Percentiles rank a stretch among this genome's conserved stretches.
Evolutionary conservation across 2,888 invertebrate genomes (phyloP).

Genomic region (Cataglyphis altisquamis): DNA sequence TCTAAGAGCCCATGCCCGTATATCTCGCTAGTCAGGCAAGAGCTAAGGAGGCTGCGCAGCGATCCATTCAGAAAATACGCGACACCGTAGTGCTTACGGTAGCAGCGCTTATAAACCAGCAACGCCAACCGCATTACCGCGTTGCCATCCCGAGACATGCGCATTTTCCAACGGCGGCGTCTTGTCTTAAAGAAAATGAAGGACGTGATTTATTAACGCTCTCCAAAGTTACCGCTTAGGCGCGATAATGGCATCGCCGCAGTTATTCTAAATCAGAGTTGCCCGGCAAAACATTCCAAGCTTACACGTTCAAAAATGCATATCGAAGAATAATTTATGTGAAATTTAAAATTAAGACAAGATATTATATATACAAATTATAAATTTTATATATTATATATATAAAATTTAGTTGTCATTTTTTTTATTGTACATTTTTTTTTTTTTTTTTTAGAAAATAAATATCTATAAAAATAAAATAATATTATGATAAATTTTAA

Average conservation of each 20-base stretch:
- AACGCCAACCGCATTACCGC: slow-evolving; percentile 55
- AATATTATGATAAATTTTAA: neutral
- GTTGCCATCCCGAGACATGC: slow-evolving; percentile 52
- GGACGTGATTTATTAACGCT: slow-evolving; percentile 53
- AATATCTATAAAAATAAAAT: neutral
- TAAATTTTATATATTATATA: too few species aligned
- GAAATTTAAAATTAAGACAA: neutral
- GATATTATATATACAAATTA: neutral
- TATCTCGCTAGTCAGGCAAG: slow-evolving; percentile 53
- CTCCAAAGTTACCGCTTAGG: slow-evolving; percentile 52
- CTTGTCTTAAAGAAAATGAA: slow-evolving; percentile 55
- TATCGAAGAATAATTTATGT: neutral
- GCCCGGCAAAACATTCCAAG: neutral
- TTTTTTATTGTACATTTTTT: neutral
- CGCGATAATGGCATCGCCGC: slow-evolving; percentile 52
- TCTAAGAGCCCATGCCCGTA: slow-evolving; percentile 42
- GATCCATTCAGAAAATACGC: slow-evolving; percentile 58
- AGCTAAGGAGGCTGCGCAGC: slow-evolving; percentile 56
- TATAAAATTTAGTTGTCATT: neutral
- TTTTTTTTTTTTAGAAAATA: neutral
- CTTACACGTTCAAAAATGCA: neutral
- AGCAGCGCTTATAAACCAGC: slow-evolving; percentile 55
- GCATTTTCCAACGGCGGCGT: slow-evolving; percentile 53
- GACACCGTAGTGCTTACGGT: slow-evolving; percentile 56
- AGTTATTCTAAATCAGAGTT: slow-evolving; percentile 51